phyloP scores from a whole-genome alignment of 2,797 vertebrate species.

The Chaetophractus vellerosus region DNA sequence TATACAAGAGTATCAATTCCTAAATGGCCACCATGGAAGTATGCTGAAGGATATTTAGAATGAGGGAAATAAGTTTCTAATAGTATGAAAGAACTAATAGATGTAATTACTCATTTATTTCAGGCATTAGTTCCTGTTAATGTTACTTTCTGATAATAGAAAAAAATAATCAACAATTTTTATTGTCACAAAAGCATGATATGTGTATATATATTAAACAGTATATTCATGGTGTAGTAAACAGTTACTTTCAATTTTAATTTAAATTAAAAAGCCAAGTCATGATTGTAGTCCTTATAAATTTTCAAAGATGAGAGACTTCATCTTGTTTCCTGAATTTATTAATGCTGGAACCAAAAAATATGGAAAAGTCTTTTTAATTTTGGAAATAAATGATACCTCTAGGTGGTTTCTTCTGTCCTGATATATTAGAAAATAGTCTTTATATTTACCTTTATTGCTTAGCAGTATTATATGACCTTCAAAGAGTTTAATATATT shows the following conservation, averaged over 20 bases:
- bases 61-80: background rate
- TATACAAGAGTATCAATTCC: background rate
- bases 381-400: constrained; percentile 67
- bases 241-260: constrained; percentile 53
- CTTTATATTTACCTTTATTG: constrained; percentile 67
- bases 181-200: background rate
- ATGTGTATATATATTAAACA: background rate
- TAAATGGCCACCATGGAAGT: background rate
- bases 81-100: background rate
- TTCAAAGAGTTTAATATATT: background rate
- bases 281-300: constrained; percentile 34
- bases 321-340: constrained; percentile 1
- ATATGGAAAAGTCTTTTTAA: constrained; percentile 15
- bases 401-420: constrained; percentile 45
- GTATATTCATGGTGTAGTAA: background rate
- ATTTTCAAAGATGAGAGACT: constrained; percentile 46
- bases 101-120: constrained; percentile 51
- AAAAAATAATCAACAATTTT: constrained; percentile 41
- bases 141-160: constrained; percentile 15
- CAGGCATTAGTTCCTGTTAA: background rate
- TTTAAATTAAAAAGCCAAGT: constrained; percentile 46
- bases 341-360: background rate
- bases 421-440: constrained; percentile 41
- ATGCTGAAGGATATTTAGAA: background rate
- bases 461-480: constrained; percentile 1